Evolutionary conservation across 2,797 vertebrate species (phyloP), one percentile per base, ranked within the genome.

Genomic region (Euthynnus affinis): DNA sequence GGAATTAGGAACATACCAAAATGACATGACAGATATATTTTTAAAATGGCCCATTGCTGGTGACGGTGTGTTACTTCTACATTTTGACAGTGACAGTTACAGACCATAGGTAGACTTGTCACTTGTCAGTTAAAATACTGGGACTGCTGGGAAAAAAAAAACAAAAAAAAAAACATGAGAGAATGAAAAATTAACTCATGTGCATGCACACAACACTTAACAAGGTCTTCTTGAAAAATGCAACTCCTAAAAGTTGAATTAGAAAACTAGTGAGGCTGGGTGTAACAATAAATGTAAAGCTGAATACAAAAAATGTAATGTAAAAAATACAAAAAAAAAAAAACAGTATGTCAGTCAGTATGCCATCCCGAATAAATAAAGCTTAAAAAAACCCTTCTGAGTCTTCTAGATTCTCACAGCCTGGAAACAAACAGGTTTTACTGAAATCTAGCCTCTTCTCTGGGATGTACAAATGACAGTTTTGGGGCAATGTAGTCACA

Each of bases 401-500:
- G 86, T 80, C 81, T 62, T 69, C 34, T 55, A 59, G 40, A 82
- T 64, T 84, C 82, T 77, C 83, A 48, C 49, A 76, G 82, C 74
- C 60, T 63, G 42, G 56, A 88, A 84, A 84, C 82, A 89, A 88
- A 87, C 79, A 81, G 74, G 68, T 84, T 88, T 83, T 71, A 81
- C 76, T 90, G 72, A 88, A 87, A 82, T 81, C 69, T 63, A 5
- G n/a, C 72, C 80, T 82, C 80, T 77, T 81, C 53, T 71, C 37
- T 75, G 82, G 59, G 83, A 79, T 74, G 79, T 72, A 79, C 64
- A 83, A 69, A 88, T 92, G 93, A 92, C 93, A 94, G 91, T 92
- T 93, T 91, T 84, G 83, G 93, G 91, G 78, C 90, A 85, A 81
- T 22, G 51, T 71, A 85, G 89, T 89, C 79, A 78, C 34, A 64